Evolutionary conservation across 2,888 invertebrate species (phyloP).

Genomic region (Polyommatus iphigenia): DNA sequence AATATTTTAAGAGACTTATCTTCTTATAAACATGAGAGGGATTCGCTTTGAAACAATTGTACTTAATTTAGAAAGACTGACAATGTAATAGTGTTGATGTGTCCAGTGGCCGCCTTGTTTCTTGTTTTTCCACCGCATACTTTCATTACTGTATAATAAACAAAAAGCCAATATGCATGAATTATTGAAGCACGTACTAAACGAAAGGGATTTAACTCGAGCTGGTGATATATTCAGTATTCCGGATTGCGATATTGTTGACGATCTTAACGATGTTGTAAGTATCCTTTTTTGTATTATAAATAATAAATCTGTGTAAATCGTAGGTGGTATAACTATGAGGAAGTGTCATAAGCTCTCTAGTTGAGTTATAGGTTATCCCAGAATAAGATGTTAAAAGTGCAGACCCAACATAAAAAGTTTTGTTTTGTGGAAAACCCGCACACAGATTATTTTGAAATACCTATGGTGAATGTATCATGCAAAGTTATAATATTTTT

Average conservation of each 20-base stretch:
- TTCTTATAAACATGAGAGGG: slow-evolving; percentile 13
- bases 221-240: slow-evolving; percentile 96
- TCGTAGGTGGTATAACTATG: not conserved
- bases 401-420: not conserved
- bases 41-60: not conserved
- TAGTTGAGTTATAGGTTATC: not conserved
- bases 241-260: slow-evolving; percentile 91
- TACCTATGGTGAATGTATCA: too few relatives aligned
- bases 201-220: slow-evolving; percentile 92
- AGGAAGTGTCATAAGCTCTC: not conserved
- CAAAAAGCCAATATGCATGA: slow-evolving; percentile 87
- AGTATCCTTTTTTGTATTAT: slow-evolving; percentile 50
- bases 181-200: slow-evolving; percentile 93
- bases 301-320: not conserved
- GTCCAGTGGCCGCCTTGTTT: slow-evolving; percentile 43
- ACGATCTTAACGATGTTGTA: slow-evolving; percentile 91
- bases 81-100: slow-evolving; percentile 48
- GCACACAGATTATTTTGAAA: too few relatives aligned
- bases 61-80: slow-evolving; percentile 18
- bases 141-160: slow-evolving; percentile 12
- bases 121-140: slow-evolving; percentile 38
- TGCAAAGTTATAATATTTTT: not conserved
- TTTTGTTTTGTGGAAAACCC: not conserved
- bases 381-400: not conserved
- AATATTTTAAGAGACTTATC: not conserved